phyloP scores from a whole-genome alignment of 2,797 vertebrate genomes.

The Artibeus jamaicensis region DNA sequence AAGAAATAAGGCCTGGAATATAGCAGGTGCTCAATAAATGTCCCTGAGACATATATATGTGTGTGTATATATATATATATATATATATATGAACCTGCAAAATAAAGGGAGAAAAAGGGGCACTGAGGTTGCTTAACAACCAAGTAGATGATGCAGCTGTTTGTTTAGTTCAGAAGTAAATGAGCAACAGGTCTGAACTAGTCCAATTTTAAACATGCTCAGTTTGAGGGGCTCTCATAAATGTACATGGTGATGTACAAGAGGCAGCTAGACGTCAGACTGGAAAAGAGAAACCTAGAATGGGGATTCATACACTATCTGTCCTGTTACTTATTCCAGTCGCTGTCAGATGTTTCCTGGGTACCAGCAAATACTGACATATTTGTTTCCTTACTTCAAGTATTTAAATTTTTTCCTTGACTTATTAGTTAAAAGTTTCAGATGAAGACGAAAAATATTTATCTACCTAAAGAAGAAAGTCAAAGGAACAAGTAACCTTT shows the following conservation, averaged over 20 bases:
- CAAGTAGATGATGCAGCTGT: neutral
- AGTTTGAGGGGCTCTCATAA: neutral
- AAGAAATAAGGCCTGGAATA: neutral
- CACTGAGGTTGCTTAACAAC: neutral
- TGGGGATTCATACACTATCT: neutral
- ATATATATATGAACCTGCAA: neutral
- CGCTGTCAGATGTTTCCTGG: neutral
- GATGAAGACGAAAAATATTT: neutral
- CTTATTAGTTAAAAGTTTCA: neutral
- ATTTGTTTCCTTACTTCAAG: neutral
- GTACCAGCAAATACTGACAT: neutral
- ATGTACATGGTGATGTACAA: neutral
- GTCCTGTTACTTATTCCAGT: neutral
- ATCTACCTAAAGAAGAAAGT: neutral
- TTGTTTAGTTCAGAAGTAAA: neutral
- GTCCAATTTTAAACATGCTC: neutral
- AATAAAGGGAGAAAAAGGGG: neutral
- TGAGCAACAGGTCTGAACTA: neutral
- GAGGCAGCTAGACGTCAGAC: neutral
- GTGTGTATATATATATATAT: neutral
- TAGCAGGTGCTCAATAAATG: neutral
- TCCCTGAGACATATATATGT: neutral
- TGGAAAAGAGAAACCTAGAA: neutral
- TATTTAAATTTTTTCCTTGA: neutral
- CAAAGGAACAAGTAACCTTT: neutral